A percentile compares a stretch with the other conserved stretches of the same genome.
Evolutionary conservation across 2,797 vertebrate species (phyloP).

Genomic region (Tokudaia muenninki): DNA sequence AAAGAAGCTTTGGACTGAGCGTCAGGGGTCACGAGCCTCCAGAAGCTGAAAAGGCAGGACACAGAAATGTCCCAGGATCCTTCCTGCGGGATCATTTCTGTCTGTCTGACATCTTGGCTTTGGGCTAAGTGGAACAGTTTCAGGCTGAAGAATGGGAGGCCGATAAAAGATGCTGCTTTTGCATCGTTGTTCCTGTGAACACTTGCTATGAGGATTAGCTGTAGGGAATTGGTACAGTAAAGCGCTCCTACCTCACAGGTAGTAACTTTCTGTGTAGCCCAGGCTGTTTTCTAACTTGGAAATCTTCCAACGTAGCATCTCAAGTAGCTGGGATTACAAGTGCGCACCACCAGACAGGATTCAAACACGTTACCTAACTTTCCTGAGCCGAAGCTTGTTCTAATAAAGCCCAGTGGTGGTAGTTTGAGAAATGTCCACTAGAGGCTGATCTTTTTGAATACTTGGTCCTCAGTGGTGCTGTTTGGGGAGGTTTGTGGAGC

Average conservation of each 20-base stretch:
- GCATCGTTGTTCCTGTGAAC: rapidly evolving
- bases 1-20: rapidly evolving
- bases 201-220: not conserved
- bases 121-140: not conserved
- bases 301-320: not conserved
- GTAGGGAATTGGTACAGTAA: no score
- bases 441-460: not conserved
- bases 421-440: not conserved
- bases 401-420: not conserved
- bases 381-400: not conserved
- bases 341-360: not conserved
- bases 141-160: not conserved
- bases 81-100: rapidly evolving
- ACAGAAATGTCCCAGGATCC: rapidly evolving
- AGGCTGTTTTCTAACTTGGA: not conserved
- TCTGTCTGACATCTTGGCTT: not conserved
- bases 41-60: not conserved
- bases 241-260: not conserved
- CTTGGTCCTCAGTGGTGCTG: not conserved
- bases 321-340: not conserved
- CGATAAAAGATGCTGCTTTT: not conserved
- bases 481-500: not conserved
- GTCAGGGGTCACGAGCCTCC: no score
- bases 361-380: no score
- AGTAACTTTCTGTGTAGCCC: not conserved